Conservation (phyloP, 1,140 invertebrate genomes). For the Atopsyche davidsoni region DNA sequence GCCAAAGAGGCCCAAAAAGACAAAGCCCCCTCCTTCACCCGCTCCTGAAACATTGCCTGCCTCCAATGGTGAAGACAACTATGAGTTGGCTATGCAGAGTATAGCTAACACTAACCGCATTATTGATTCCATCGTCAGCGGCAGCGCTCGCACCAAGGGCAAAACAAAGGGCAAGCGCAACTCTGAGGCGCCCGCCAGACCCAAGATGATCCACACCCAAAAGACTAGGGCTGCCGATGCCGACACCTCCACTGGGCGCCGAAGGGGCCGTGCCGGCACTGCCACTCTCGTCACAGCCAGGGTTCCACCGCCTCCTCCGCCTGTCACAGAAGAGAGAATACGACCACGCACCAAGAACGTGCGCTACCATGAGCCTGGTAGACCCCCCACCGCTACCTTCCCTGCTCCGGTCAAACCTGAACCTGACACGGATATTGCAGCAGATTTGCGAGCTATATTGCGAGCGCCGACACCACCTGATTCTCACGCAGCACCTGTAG, state of each 20-base stretch:
- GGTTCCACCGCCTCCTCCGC: constrained; percentile 3
- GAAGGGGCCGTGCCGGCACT: constrained; percentile 38
- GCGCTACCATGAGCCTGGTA: constrained; percentile 52
- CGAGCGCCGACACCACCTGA: constrained; percentile 21
- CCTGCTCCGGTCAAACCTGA: constrained; percentile 42
- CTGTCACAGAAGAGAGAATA: constrained; percentile 42
- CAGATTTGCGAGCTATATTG: constrained; percentile 41
- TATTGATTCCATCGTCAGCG: constrained; percentile 47
- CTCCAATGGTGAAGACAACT: no score
- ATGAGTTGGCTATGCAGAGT: constrained; percentile 35
- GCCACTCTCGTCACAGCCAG: constrained; percentile 27
- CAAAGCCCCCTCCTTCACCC: constrained; percentile 25
- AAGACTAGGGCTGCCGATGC: constrained; percentile 52
- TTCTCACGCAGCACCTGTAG: constrained; percentile 13
- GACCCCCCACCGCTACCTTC: constrained; percentile 44
- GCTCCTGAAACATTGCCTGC: no score
- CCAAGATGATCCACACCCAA: constrained; percentile 69
- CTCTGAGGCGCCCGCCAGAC: constrained; percentile 44
- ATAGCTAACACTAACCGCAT: constrained; percentile 33
- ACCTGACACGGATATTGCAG: constrained; percentile 33
- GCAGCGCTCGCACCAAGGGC: constrained; percentile 40
- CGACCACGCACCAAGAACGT: constrained; percentile 59
- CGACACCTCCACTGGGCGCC: constrained; percentile 43
- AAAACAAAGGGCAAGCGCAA: constrained; percentile 36
- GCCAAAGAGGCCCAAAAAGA: constrained; percentile 18